Evolutionary conservation across 2,113 vertebrate species (phyloP).

Genomic region (Pristiophorus japonicus): DNA sequence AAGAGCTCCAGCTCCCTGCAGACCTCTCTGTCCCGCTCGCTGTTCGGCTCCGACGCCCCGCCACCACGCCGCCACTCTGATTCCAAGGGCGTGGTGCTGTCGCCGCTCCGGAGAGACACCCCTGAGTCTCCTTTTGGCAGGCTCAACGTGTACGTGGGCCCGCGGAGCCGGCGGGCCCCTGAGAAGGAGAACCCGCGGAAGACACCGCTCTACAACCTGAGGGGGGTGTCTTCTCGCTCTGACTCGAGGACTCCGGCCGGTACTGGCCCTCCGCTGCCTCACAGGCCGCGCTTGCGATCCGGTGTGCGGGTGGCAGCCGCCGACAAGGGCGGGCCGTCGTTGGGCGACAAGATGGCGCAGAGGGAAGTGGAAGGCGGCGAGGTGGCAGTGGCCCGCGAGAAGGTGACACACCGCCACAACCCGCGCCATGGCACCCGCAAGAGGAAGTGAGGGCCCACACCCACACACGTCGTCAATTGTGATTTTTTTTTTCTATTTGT

Average conservation of each 20-base stretch:
- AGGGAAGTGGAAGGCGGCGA: not conserved
- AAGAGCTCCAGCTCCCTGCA: not conserved
- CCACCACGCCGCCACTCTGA: too few species aligned
- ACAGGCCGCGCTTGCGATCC: not conserved
- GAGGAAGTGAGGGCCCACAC: too few species aligned
- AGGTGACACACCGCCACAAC: not conserved
- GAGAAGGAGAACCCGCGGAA: not conserved
- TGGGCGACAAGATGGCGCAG: not conserved
- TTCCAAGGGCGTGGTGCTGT: not conserved
- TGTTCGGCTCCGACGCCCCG: not conserved
- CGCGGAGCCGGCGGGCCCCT: not conserved
- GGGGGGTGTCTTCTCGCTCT: not conserved
- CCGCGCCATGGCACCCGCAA: not conserved
- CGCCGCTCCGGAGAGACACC: not conserved
- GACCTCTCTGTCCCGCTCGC: not conserved
- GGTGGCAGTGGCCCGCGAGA: not conserved
- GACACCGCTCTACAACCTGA: not conserved
- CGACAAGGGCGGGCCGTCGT: not conserved
- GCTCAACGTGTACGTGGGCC: not conserved
- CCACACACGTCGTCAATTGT: too few species aligned
- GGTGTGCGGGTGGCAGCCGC: too few species aligned
- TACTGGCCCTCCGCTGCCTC: not conserved
- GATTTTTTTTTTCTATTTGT: slow-evolving; percentile 30
- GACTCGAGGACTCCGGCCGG: not conserved
- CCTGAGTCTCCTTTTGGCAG: not conserved